Evolutionary conservation across 2,888 invertebrate genomes (phyloP).

Genomic region (Copidosoma aretas): DNA sequence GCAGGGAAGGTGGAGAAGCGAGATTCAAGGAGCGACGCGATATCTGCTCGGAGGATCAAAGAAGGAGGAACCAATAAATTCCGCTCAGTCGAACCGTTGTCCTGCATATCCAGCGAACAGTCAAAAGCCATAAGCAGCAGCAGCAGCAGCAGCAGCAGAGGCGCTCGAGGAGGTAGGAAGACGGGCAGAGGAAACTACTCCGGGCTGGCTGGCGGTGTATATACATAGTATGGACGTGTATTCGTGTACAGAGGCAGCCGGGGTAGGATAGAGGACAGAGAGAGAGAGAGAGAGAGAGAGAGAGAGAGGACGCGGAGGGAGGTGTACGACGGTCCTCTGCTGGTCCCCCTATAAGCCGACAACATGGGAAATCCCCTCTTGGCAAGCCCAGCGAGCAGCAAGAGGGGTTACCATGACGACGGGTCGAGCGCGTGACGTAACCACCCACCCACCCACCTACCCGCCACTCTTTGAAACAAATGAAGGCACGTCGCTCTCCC

Average conservation of each 20-base stretch:
- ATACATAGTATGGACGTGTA: too few relatives aligned
- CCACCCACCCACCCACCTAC: constrained; percentile 53
- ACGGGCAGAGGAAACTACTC: neutral
- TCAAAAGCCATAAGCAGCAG: constrained; percentile 50
- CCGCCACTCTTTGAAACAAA: constrained; percentile 59
- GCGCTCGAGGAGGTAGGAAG: neutral
- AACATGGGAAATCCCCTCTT: constrained; percentile 60
- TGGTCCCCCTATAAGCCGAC: constrained; percentile 55
- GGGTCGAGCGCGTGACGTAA: constrained; percentile 60
- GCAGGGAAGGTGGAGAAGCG: neutral
- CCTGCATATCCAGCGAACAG: constrained; percentile 43
- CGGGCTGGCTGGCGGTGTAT: too few relatives aligned
- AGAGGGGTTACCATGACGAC: constrained; percentile 60
- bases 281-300: constrained; percentile 1
- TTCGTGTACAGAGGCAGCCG: too few relatives aligned
- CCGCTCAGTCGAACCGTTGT: constrained; percentile 46
- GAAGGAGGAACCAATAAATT: constrained; percentile 50
- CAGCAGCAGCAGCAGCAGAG: neutral
- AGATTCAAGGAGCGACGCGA: constrained; percentile 31
- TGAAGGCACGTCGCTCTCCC: constrained; percentile 59
- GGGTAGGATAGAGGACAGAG: constrained; percentile 6
- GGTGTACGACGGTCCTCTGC: constrained; percentile 40
- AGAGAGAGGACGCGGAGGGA: constrained; percentile 37
- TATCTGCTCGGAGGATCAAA: constrained; percentile 46
- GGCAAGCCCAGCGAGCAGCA: constrained; percentile 53